Percentiles rank a stretch among this genome's conserved stretches.
phyloP scores from a whole-genome alignment of 1,140 invertebrate species.

The Drosophila malerkotliana region DNA sequence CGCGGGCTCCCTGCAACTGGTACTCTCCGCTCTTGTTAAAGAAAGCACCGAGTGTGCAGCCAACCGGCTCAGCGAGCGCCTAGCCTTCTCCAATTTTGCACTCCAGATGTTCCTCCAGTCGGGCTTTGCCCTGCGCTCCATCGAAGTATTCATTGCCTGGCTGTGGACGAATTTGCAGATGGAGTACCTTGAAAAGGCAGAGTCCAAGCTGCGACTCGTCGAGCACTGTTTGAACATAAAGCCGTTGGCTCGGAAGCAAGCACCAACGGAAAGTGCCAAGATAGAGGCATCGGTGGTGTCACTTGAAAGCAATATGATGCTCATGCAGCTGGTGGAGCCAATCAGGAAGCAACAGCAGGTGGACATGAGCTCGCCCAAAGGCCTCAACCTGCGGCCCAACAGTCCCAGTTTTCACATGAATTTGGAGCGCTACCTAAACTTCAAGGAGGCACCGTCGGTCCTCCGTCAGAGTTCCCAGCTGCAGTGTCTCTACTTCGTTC shows the following conservation, averaged over 20 bases:
- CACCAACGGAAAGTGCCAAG: neutral
- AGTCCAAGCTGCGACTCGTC: constrained; percentile 58
- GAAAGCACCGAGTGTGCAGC: constrained; percentile 66
- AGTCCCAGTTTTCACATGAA: neutral
- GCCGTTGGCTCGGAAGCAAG: constrained; percentile 13
- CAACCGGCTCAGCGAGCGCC: constrained; percentile 64
- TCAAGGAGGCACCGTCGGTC: neutral
- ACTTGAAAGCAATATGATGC: constrained; percentile 35
- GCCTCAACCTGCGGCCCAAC: neutral
- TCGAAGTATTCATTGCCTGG: constrained; percentile 65
- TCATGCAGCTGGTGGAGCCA: constrained; percentile 61
- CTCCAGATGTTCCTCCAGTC: constrained; percentile 54
- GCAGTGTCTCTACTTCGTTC: constrained; percentile 51
- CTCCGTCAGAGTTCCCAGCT: constrained; percentile 36
- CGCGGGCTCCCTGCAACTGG: constrained; percentile 23
- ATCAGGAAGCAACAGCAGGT: constrained; percentile 54
- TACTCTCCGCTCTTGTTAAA: constrained; percentile 50
- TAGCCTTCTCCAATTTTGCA: constrained; percentile 44
- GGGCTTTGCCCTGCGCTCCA: constrained; percentile 57
- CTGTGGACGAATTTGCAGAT: constrained; percentile 73
- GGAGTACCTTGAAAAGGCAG: constrained; percentile 66
- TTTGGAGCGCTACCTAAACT: constrained; percentile 42
- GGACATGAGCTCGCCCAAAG: constrained; percentile 13
- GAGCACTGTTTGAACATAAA: constrained; percentile 61
- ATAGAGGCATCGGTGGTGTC: constrained; percentile 6